Evolutionary conservation across 2,888 invertebrate species (phyloP), one percentile per base, ranked within the genome.

Genomic region (Drosophila incognita): DNA sequence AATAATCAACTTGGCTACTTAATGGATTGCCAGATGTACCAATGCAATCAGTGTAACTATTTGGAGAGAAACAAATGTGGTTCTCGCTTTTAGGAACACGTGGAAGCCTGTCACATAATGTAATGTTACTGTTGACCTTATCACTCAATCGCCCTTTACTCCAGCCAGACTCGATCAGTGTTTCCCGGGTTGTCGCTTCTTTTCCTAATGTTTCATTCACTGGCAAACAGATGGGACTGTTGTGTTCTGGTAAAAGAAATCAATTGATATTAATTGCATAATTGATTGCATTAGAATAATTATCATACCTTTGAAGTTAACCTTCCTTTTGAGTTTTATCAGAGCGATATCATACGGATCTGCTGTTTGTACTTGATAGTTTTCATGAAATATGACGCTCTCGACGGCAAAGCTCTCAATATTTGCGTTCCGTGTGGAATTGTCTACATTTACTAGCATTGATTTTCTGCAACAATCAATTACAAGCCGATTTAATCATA

Each of bases 201-300:
- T 56, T 27, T 21, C 56, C 59, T 13, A 70, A 56, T 1, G 31
- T 48, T 21, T 36, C 64, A 56, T 54, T 72, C 5, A 70, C 21
- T 18, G 72, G 72, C 59, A 72, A 56, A 10, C 72, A 72, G 13
- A 72, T 72, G 10, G 70, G 72, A 15, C 56, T 51, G n/a, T 64
- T 64, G 56, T 60, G 27, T 1, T 72, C 69, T 72, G 27, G 18
- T 3, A 24, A 36, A 27, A 24, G 3, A 52, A 33, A 6, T 42
- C 6, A 4, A 15, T 21, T 52, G 15, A n/a, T n/a, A 15, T 35
- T 7, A 7, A 24, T 24, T 53, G 33, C 10, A 18, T 24, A 35
- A 24, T 24, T 24, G 31, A 31, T 13, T 13, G 4, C 8, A 15
- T 15, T 35, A 10, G 4, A 35, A 8, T 53, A 15, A 24, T 11